Evolutionary conservation across 2,797 vertebrate species (phyloP).

Genomic region (Liparis tanakae): DNA sequence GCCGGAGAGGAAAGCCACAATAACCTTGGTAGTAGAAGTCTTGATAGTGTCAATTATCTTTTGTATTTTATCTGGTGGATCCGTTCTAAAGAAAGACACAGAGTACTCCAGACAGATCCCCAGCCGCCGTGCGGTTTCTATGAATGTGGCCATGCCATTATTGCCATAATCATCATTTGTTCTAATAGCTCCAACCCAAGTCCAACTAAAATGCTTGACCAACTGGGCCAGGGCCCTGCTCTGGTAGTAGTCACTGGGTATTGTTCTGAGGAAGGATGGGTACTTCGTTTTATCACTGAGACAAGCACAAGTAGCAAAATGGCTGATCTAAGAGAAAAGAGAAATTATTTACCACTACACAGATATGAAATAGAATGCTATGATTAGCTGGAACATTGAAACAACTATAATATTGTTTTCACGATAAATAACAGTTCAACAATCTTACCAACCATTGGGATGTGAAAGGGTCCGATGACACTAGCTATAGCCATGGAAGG

Average conservation of each 20-base stretch:
- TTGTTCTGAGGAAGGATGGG: slow-evolving; percentile 82
- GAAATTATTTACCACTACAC: not conserved
- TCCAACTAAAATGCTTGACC: slow-evolving; percentile 83
- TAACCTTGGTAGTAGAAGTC: slow-evolving; percentile 67
- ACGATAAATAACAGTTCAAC: not conserved
- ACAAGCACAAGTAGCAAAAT: slow-evolving; percentile 82
- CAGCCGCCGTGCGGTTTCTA: slow-evolving; percentile 58
- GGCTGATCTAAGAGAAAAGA: slow-evolving; percentile 72
- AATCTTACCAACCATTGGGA: slow-evolving; percentile 71
- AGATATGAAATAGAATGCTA: not conserved
- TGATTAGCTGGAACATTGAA: not conserved
- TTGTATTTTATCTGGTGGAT: slow-evolving; percentile 66
- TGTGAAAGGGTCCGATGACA: slow-evolving; percentile 75
- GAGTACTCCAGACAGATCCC: slow-evolving; percentile 79
- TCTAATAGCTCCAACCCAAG: slow-evolving; percentile 81
- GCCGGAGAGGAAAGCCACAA: slow-evolving; percentile 67
- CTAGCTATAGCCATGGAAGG: slow-evolving; percentile 74
- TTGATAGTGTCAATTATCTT: slow-evolving; percentile 68
- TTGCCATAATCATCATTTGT: slow-evolving; percentile 78
- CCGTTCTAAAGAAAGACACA: slow-evolving; percentile 69
- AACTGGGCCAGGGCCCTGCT: slow-evolving; percentile 79
- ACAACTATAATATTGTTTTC: not conserved
- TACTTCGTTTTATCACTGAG: slow-evolving; percentile 80
- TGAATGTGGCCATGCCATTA: slow-evolving; percentile 73
- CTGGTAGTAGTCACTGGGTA: slow-evolving; percentile 82